A percentile compares a stretch with the other conserved stretches of the same genome.
These are phyloP conservation scores for Phrynocephalus forsythii DNA, from an alignment of 2,797 vertebrate genomes.

Conservation along the genomic window DNA sequence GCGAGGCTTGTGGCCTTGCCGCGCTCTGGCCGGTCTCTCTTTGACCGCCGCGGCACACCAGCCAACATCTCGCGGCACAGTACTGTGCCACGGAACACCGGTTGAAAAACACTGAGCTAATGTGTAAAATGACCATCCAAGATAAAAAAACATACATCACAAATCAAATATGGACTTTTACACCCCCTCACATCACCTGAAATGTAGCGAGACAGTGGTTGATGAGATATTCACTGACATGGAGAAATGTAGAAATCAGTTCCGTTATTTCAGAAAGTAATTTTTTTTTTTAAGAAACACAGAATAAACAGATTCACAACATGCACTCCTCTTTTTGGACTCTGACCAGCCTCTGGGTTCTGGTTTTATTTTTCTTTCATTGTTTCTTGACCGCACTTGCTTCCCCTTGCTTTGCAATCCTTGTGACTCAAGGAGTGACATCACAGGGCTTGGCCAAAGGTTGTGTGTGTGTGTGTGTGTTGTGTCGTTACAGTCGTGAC, in stretches of 20 bases:
- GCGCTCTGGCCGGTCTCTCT: too few relatives aligned
- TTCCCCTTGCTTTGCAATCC: not conserved
- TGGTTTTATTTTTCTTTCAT: not conserved
- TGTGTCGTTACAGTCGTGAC: too few relatives aligned
- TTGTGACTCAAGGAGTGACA: not conserved
- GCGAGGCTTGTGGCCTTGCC: too few relatives aligned
- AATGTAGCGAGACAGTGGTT: not conserved
- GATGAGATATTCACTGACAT: not conserved
- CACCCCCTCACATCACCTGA: slow-evolving; percentile 4
- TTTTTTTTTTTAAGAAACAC: not conserved
- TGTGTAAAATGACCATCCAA: slow-evolving; percentile 4
- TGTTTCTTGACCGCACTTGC: not conserved
- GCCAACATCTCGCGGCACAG: too few relatives aligned
- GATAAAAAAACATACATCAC: not conserved
- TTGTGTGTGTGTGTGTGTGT: not conserved
- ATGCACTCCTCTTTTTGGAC: not conserved
- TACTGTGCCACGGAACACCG: too few relatives aligned
- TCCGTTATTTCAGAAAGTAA: not conserved
- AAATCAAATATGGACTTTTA: not conserved
- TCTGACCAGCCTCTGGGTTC: slow-evolving; percentile 8
- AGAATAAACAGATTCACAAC: slow-evolving; percentile 15
- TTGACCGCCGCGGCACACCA: too few relatives aligned
- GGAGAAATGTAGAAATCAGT: not conserved
- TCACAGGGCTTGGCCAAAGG: slow-evolving; percentile 6
- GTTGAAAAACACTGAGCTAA: too few relatives aligned